These are phyloP conservation scores for Neuroscelio doddi DNA, from an alignment of 2,888 invertebrate genomes.

Conservation along the genomic window DNA sequence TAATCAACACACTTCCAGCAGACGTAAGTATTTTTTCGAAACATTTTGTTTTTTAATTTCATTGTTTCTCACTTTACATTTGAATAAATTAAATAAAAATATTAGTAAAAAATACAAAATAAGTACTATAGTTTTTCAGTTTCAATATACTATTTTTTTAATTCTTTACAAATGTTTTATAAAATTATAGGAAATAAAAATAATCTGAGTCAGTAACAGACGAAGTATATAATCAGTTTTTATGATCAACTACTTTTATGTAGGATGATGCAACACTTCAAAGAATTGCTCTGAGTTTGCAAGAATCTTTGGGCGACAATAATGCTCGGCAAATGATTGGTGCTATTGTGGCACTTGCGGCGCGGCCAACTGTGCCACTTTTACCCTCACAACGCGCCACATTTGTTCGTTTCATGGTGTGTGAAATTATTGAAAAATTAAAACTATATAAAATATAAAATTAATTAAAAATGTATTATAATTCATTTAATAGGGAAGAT, in stretches of 20 bases:
- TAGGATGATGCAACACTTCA: conserved; percentile 60
- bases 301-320: conserved; percentile 61
- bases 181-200: no score
- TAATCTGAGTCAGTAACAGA: no score
- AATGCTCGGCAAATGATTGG: conserved; percentile 62
- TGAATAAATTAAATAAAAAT: no score
- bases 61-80: no score
- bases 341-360: conserved; percentile 63
- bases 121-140: no score
- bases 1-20: conserved; percentile 64
- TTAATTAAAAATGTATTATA: background rate
- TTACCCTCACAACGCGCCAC: conserved; percentile 61
- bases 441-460: background rate
- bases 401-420: conserved; percentile 64
- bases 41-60: no score
- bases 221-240: no score
- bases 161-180: no score
- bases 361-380: conserved; percentile 61
- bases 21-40: conserved; percentile 51
- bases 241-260: conserved; percentile 1
- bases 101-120: no score
- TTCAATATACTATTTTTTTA: no score
- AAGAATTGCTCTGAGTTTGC: conserved; percentile 63
- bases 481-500: background rate
- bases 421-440: background rate